Evolutionary conservation across 2,888 invertebrate genomes (phyloP), one percentile per base, ranked within the genome.

Genomic region (Diloba caeruleocephala): DNA sequence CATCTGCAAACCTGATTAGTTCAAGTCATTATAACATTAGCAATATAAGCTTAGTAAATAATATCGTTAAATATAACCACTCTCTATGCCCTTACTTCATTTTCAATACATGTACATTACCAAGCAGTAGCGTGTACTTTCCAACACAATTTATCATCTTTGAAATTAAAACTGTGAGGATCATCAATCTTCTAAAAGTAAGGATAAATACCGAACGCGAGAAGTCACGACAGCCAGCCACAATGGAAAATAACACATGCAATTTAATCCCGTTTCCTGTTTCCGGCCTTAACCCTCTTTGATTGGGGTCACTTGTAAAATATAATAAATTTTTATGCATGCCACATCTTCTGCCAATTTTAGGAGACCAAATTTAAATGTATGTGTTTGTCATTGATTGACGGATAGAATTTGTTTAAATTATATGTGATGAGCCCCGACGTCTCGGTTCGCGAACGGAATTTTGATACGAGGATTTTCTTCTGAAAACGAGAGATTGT

Each of bases 101-200:
- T 68, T 45, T 55, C 43, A 36, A 37, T 48, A 34, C 31, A 29
- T 13, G 13, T n/a, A 33, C 19, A 43, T 45, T 19, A 33, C 29
- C 38, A 46, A 60, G 51, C 23, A 51, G 38, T 65, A 33, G 42
- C 37, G 19, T 26, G 60, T 59, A 50, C 34, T 42, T 10, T 43
- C 1, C 26, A 42, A 39, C 61, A 66, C 31, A 38, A 62, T 62
- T 39, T 42, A 62, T 62, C 68, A 61, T 61, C 26, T 28, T 39
- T 39, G 62, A 62, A 62, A 62, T 62, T 62, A 62, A 62, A 62
- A 67, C 62, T 61, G 68, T 61, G 19, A 10, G 13, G 31, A 53
- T 46, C 62, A 62, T 62, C 34, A 67, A 62, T 62, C 68, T 67
- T 67, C 38, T 28, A 54, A 61, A 62, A 53, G 45, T 53, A 66